Percentiles rank a stretch among this genome's conserved stretches.
phyloP scores from a whole-genome alignment of 2,888 invertebrate species.

The Melitaea athalia region DNA sequence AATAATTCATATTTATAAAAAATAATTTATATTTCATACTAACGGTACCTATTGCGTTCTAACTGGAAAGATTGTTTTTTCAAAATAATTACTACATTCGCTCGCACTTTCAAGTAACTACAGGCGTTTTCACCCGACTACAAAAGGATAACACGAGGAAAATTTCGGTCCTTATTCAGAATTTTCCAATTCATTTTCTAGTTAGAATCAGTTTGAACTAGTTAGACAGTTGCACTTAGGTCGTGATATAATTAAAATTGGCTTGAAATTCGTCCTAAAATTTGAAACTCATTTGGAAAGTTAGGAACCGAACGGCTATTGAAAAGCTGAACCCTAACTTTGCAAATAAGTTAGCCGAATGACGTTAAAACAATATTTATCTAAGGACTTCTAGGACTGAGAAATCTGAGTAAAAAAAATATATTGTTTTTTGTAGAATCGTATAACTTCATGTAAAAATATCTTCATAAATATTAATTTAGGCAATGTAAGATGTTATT shows the following conservation, averaged over 20 bases:
- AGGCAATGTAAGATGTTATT: too few relatives aligned
- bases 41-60: too few relatives aligned
- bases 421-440: too few relatives aligned
- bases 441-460: background rate
- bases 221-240: background rate
- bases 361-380: conserved; percentile 3
- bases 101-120: too few relatives aligned
- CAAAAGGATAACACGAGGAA: background rate
- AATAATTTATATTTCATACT: too few relatives aligned
- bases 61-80: too few relatives aligned
- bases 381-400: background rate
- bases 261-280: background rate
- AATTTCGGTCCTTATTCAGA: background rate
- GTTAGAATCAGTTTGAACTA: background rate
- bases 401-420: too few relatives aligned
- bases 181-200: background rate
- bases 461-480: too few relatives aligned
- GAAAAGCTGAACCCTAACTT: background rate
- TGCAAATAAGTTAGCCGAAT: background rate
- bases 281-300: background rate
- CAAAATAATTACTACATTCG: too few relatives aligned
- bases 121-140: background rate
- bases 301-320: background rate
- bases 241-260: background rate
- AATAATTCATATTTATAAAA: too few relatives aligned